Evolutionary conservation across 2,113 vertebrate species (phyloP), one percentile per base, ranked within the genome.

Genomic region (Tringa solitaria): DNA sequence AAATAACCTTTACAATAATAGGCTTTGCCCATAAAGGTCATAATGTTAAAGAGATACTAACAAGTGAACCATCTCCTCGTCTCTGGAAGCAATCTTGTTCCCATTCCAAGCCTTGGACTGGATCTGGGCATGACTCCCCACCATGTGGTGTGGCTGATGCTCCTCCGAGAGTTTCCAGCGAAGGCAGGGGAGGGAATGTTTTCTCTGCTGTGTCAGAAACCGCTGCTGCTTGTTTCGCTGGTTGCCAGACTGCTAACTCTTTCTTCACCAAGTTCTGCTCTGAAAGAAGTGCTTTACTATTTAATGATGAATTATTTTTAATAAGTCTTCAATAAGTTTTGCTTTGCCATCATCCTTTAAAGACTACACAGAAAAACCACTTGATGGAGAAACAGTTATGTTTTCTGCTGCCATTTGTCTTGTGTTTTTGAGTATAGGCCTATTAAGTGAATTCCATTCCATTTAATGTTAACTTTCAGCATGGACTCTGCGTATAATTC

Each of bases 11-110:
- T 64, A 54, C 5, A 57, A 56, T 90, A 93, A 89, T 8, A 67
- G 61, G 15, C 26, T 93, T 84, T 84, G 33, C 88, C 65, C 16
- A 23, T 56, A 76, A 89, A 83, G 69, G 69, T 94, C 90, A 87
- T 43, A 84, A 78, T 16, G 3, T 81, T 95, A 93, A 95, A 96
- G 76, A 89, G 43, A 88, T 53, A 84, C 80, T 81, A 88, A 90
- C 30, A 91, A 94, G 64, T 75, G 57, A 92, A 79, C 48, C 65
- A 65, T 72, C 64, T 84, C 77, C 76, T 60, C 73, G 59, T 74
- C 73, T 69, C 91, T 88, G 65, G 43, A 94, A 96, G 45, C 24
- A 86, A 43, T 79, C 83, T 92, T 77, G 14, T 90, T 89, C 89
- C 70, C 50, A 51, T 76, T 89, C 80, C 92, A 97, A 94, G 57